Conservation (phyloP, 2,888 invertebrate species). For the Teinopalpus imperialis region DNA sequence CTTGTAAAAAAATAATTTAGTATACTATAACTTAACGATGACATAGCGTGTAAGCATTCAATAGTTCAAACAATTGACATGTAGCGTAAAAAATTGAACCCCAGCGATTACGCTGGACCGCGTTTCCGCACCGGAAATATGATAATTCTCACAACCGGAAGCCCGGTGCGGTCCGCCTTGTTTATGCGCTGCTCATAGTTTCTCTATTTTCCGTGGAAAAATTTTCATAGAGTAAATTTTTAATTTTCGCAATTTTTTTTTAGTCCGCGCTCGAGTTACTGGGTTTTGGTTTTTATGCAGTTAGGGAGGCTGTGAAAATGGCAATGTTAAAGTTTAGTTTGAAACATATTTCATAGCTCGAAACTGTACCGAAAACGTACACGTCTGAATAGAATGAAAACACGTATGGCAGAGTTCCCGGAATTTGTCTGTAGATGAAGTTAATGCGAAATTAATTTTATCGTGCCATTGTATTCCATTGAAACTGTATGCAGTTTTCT, state of each 20-base stretch:
- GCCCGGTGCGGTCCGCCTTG: slow-evolving; percentile 23
- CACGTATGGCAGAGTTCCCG: not conserved
- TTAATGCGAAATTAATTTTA: not conserved
- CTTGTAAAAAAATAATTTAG: too few relatives aligned
- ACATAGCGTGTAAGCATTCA: not conserved
- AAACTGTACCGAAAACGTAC: not conserved
- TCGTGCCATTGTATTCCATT: not conserved
- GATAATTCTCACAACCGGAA: slow-evolving; percentile 28
- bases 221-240: slow-evolving; percentile 7
- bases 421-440: not conserved
- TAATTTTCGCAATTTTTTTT: slow-evolving; percentile 16
- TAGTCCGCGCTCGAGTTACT: slow-evolving; percentile 1
- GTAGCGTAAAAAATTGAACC: slow-evolving; percentile 9
- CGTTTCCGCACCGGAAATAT: slow-evolving; percentile 27
- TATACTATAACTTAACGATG: too few relatives aligned
- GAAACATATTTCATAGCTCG: slow-evolving; percentile 14
- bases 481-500: too few relatives aligned
- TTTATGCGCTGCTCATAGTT: slow-evolving; percentile 26
- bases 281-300: slow-evolving; percentile 6
- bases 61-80: not conserved
- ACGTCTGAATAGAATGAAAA: slow-evolving; percentile 4
- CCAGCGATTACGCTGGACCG: slow-evolving; percentile 1
- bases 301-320: slow-evolving; percentile 10
- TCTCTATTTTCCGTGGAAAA: slow-evolving; percentile 8
- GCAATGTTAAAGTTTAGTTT: slow-evolving; percentile 11